Evolutionary conservation across 2,888 invertebrate species (phyloP).

Genomic region (Dendrolimus houi): DNA sequence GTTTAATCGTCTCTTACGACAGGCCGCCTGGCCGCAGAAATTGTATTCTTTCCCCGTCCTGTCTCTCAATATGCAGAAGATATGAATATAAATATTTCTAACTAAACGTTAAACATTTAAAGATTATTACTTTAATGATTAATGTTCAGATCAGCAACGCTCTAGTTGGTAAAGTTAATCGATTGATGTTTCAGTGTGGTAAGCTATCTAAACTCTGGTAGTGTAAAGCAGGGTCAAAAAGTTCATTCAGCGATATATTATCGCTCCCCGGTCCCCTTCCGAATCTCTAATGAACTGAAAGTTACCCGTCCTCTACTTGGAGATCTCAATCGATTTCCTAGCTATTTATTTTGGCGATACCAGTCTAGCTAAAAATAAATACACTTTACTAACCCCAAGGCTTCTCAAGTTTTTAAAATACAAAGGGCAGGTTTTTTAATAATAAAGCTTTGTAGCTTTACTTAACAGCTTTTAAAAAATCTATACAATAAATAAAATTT

Average conservation of each 20-base stretch:
- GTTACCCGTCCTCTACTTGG: constrained; percentile 26
- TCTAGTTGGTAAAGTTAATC: constrained; percentile 4
- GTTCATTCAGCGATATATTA: constrained; percentile 36
- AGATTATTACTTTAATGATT: too few relatives aligned
- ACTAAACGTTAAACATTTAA: too few relatives aligned
- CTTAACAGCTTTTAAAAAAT: too few relatives aligned
- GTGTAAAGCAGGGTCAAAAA: constrained; percentile 14
- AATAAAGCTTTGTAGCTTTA: too few relatives aligned
- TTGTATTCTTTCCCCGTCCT: too few relatives aligned
- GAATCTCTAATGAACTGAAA: constrained; percentile 47
- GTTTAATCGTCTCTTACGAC: too few relatives aligned
- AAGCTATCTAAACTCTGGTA: constrained; percentile 13
- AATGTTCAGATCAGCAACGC: too few relatives aligned
- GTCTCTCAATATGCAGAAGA: too few relatives aligned
- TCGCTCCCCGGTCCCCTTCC: constrained; percentile 26
- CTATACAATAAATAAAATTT: too few relatives aligned
- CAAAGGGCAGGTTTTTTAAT: too few relatives aligned
- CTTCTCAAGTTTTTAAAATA: background rate
- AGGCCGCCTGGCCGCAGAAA: too few relatives aligned
- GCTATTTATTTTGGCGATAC: constrained; percentile 9
- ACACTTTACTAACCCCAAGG: background rate
- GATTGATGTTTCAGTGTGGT: constrained; percentile 6
- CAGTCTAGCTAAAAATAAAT: constrained; percentile 5
- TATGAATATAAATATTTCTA: too few relatives aligned
- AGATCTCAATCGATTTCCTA: constrained; percentile 28